These are phyloP conservation scores for Okamejei kenojei DNA, from an alignment of 2,797 vertebrate species.

Conservation along the genomic window DNA sequence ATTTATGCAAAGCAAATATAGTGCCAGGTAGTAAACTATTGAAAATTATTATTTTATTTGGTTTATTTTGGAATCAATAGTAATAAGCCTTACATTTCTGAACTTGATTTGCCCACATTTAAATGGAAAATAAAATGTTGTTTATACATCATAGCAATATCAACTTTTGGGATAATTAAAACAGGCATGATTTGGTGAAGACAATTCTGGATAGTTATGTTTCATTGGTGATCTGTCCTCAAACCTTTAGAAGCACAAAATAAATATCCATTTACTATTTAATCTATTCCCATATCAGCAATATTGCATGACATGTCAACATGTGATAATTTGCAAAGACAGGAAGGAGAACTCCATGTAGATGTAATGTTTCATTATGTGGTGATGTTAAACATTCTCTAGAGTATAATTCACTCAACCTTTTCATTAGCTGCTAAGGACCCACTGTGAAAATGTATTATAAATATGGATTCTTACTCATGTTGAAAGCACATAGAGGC, in stretches of 20 bases:
- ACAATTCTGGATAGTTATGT: background rate
- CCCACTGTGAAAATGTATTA: slow-evolving; percentile 32
- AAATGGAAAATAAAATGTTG: background rate
- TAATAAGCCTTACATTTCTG: background rate
- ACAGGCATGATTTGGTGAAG: background rate
- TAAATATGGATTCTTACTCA: slow-evolving; percentile 20
- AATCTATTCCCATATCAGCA: background rate
- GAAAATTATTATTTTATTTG: no score
- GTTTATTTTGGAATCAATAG: no score
- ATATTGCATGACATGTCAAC: background rate
- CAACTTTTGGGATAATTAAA: background rate
- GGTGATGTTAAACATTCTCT: slow-evolving; percentile 36
- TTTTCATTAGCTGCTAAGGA: slow-evolving; percentile 34
- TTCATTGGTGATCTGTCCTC: background rate
- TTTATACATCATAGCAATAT: background rate
- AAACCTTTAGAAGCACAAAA: background rate
- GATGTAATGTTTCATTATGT: slow-evolving; percentile 26
- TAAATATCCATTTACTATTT: slow-evolving; percentile 1
- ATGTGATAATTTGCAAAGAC: slow-evolving; percentile 4
- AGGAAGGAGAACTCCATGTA: slow-evolving; percentile 11
- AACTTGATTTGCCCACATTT: background rate
- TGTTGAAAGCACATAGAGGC: slow-evolving; percentile 28
- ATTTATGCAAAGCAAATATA: background rate
- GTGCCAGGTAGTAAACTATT: background rate
- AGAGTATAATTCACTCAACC: slow-evolving; percentile 30